A percentile compares a stretch with the other conserved stretches of the same genome.
These are phyloP conservation scores for Acronicta aceris DNA, from an alignment of 2,888 invertebrate genomes.

Conservation along the genomic window DNA sequence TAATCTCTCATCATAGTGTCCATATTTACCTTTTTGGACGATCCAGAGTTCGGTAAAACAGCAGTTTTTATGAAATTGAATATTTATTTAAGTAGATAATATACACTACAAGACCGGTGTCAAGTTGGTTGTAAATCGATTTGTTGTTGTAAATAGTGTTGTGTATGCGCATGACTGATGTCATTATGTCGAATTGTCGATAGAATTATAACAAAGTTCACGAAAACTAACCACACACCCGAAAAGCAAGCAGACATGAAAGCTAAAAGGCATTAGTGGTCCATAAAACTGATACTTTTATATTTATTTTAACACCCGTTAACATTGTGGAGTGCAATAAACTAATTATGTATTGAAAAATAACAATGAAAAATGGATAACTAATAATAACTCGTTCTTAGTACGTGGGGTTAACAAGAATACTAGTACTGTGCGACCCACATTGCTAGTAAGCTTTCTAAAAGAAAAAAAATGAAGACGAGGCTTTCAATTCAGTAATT, in stretches of 20 bases:
- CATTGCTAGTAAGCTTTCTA: no score
- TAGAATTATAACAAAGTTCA: conserved; percentile 31
- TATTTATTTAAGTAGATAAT: conserved; percentile 65
- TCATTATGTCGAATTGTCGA: conserved; percentile 65
- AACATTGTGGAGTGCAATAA: no score
- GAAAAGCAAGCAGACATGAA: conserved; percentile 6
- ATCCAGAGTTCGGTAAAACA: conserved; percentile 55
- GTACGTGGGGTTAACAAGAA: no score
- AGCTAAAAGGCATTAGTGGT: no score
- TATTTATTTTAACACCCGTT: no score
- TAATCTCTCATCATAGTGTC: not conserved
- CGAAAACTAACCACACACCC: conserved; percentile 14
- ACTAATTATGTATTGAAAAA: no score
- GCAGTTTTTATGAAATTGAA: conserved; percentile 54
- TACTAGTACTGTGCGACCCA: no score
- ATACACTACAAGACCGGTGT: conserved; percentile 64
- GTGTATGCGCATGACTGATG: conserved; percentile 75
- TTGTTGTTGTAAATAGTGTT: conserved; percentile 80
- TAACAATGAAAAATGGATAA: no score
- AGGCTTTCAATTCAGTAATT: not conserved
- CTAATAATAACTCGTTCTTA: no score
- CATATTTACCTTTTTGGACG: conserved; percentile 40
- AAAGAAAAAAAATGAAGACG: no score
- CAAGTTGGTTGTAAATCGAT: conserved; percentile 73
- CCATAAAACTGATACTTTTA: no score